Conservation (phyloP, 2,888 invertebrate genomes). For the Herminia tarsipennalis region DNA sequence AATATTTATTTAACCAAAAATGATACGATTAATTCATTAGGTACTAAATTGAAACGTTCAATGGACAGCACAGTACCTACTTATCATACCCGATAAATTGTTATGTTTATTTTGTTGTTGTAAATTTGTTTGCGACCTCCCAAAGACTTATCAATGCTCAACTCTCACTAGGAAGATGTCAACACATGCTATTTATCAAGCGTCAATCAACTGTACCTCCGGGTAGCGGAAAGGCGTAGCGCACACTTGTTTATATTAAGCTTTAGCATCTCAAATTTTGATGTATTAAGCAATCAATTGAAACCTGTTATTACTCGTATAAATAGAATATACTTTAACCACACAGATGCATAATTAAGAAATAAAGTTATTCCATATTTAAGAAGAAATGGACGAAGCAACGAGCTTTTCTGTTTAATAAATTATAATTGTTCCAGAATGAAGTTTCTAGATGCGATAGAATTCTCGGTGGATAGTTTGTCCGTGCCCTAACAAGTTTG, state of each 20-base stretch:
- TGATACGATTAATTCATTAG: slow-evolving; percentile 6
- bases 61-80: slow-evolving; percentile 18
- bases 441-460: neutral
- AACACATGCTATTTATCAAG: slow-evolving; percentile 70
- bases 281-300: slow-evolving; percentile 33
- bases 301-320: too few relatives aligned
- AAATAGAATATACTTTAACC: too few relatives aligned
- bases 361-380: too few relatives aligned
- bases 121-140: slow-evolving; percentile 58
- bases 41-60: slow-evolving; percentile 17
- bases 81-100: slow-evolving; percentile 43
- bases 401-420: too few relatives aligned
- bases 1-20: slow-evolving; percentile 7
- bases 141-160: slow-evolving; percentile 63
- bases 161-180: slow-evolving; percentile 67
- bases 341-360: too few relatives aligned
- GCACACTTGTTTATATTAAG: slow-evolving; percentile 22
- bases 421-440: too few relatives aligned
- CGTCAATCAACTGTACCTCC: slow-evolving; percentile 62
- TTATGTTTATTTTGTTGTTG: slow-evolving; percentile 52
- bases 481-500: slow-evolving; percentile 51
- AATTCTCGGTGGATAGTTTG: slow-evolving; percentile 19
- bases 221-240: slow-evolving; percentile 43
- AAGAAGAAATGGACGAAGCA: too few relatives aligned
- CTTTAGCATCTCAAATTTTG: slow-evolving; percentile 22